Conservation (phyloP, 2,113 vertebrate genomes). For the Patagioenas fasciata region DNA sequence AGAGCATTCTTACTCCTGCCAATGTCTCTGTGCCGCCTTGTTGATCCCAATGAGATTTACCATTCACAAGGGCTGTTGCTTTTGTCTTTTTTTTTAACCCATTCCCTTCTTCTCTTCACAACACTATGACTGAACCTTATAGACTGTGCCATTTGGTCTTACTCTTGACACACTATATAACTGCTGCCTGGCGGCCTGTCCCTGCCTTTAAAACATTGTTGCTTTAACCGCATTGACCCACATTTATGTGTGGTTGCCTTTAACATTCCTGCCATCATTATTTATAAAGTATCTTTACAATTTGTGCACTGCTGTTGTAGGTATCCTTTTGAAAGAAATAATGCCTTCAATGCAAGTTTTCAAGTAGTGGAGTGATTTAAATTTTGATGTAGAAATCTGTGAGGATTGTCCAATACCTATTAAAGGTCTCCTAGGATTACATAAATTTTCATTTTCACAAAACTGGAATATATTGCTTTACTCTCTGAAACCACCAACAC, state of each 20-base stretch:
- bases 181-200: not conserved
- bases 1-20: constrained; percentile 36
- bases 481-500: not conserved
- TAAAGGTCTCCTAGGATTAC: not conserved
- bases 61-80: not conserved
- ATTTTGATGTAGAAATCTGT: not conserved
- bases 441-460: not conserved
- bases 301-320: not conserved
- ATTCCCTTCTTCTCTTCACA: not conserved
- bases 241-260: accelerated
- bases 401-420: not conserved
- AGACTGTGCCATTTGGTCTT: not conserved
- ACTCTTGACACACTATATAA: not conserved
- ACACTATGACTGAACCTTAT: not conserved
- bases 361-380: not conserved
- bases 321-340: not conserved
- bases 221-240: not conserved
- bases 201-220: not conserved
- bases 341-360: not conserved
- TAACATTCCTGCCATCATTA: not conserved
- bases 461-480: not conserved
- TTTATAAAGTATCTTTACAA: not conserved
- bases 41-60: constrained; percentile 13
- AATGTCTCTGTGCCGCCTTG: not conserved
- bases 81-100: constrained; percentile 13